phyloP scores from a whole-genome alignment of 1,140 invertebrate genomes.

The Daktulosphaira vitifoliae region DNA sequence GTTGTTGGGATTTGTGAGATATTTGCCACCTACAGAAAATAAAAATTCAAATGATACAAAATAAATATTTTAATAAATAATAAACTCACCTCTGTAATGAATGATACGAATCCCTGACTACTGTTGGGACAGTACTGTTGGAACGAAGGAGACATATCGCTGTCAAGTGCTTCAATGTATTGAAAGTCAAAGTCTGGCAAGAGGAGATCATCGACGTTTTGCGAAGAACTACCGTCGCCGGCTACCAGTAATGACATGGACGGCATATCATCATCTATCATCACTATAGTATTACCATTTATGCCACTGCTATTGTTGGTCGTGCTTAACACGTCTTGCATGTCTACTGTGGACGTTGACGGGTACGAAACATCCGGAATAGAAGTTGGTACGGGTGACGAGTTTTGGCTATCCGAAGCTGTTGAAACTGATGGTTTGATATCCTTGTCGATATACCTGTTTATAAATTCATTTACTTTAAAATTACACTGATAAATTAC shows the following conservation, averaged over 20 bases:
- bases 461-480: neutral
- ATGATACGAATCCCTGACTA: slow-evolving; percentile 30
- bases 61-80: no score
- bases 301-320: slow-evolving; percentile 23
- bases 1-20: slow-evolving; percentile 26
- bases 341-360: slow-evolving; percentile 11
- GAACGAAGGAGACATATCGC: slow-evolving; percentile 29
- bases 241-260: slow-evolving; percentile 37
- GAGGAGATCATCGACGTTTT: slow-evolving; percentile 31
- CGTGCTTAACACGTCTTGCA: slow-evolving; percentile 18
- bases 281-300: slow-evolving; percentile 16
- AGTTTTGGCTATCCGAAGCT: slow-evolving; percentile 46
- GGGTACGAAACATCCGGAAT: slow-evolving; percentile 20
- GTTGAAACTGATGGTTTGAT: slow-evolving; percentile 44
- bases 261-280: slow-evolving; percentile 36
- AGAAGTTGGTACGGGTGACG: slow-evolving; percentile 41
- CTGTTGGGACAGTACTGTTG: slow-evolving; percentile 31
- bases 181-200: slow-evolving; percentile 33
- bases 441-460: slow-evolving; percentile 14
- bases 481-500: neutral
- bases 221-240: slow-evolving; percentile 22
- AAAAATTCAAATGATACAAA: no score
- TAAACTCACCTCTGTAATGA: slow-evolving; percentile 19
- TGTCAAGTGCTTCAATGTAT: slow-evolving; percentile 27
- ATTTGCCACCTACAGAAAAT: slow-evolving; percentile 2